These are phyloP conservation scores for Lepidotrigona ventralis DNA, from an alignment of 1,140 invertebrate species.

Conservation along the genomic window DNA sequence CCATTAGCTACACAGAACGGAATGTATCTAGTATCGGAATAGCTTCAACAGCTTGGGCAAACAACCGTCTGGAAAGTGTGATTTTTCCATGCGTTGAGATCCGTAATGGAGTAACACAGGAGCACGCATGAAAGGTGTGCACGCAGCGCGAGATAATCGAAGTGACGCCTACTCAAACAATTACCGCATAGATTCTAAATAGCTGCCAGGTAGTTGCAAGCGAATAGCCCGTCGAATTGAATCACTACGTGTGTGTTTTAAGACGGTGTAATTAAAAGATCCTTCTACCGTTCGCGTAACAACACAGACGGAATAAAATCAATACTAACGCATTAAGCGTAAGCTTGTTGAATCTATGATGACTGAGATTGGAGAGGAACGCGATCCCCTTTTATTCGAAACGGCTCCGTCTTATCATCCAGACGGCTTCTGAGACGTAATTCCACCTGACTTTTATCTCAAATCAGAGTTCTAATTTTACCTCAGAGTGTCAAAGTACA, in stretches of 20 bases:
- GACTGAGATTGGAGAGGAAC: background rate
- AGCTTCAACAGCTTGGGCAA: background rate
- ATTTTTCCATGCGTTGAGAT: background rate
- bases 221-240: background rate
- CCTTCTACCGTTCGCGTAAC: background rate
- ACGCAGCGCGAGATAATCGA: background rate
- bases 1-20: background rate
- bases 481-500: background rate
- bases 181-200: conserved; percentile 6
- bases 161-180: background rate
- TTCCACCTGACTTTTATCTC: background rate
- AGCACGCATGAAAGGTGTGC: background rate
- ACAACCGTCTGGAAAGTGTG: background rate
- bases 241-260: background rate
- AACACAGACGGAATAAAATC: background rate
- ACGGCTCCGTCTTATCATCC: background rate
- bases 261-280: conserved; percentile 1
- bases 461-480: background rate
- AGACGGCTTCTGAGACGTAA: background rate
- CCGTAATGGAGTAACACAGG: background rate
- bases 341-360: background rate
- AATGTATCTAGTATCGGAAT: background rate
- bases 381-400: conserved; percentile 7
- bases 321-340: background rate
- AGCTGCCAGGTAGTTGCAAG: background rate